A percentile compares a stretch with the other conserved stretches of the same genome.
Evolutionary conservation across 2,797 vertebrate species (phyloP).

Genomic region (Characodon lateralis): DNA sequence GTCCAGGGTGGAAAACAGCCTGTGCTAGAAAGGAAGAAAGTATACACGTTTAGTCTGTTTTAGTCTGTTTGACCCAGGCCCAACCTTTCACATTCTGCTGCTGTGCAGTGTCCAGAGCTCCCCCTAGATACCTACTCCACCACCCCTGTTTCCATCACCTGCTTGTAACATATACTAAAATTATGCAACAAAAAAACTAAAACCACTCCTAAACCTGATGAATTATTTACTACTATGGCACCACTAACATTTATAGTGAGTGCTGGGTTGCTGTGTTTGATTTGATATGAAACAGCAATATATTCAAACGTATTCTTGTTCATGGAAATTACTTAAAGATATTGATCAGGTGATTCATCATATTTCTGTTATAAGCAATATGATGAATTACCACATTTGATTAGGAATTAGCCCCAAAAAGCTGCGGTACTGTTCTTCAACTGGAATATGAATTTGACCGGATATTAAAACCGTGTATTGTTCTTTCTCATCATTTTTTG

Average conservation of each 20-base stretch:
- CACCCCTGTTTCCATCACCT: constrained; percentile 35
- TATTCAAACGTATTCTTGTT: constrained; percentile 8
- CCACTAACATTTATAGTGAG: neutral
- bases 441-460: neutral
- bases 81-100: constrained; percentile 63
- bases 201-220: neutral
- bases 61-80: constrained; percentile 22
- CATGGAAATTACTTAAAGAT: constrained; percentile 8
- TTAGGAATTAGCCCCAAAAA: neutral
- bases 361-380: neutral
- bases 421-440: constrained; percentile 1
- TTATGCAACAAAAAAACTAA: constrained; percentile 39
- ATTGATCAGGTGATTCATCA: constrained; percentile 42
- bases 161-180: constrained; percentile 40
- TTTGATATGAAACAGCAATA: neutral
- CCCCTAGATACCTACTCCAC: constrained; percentile 37
- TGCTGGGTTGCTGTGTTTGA: neutral
- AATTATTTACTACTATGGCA: neutral
- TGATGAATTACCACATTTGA: neutral
- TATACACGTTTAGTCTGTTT: neutral
- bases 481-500: neutral
- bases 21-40: neutral
- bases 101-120: constrained; percentile 63
- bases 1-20: neutral
- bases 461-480: neutral